Percentiles rank a stretch among this genome's conserved stretches.
Conservation (phyloP, 2,797 vertebrate species). For the Philypnodon macrostomus region DNA sequence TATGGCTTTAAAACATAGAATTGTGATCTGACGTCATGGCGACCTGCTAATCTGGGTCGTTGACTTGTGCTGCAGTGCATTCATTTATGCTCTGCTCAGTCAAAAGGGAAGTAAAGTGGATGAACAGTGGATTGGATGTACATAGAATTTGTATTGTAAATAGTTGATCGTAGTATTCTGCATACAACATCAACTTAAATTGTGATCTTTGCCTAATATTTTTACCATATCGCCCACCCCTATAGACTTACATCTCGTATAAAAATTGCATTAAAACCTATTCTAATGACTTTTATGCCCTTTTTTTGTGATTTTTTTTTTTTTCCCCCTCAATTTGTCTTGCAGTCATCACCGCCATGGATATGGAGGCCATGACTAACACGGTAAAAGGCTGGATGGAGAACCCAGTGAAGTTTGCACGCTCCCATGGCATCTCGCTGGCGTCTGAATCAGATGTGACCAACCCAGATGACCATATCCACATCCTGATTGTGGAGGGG, state of each 20-base stretch:
- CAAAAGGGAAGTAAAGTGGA: too few relatives aligned
- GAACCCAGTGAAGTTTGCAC: conserved; percentile 90
- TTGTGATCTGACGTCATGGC: too few relatives aligned
- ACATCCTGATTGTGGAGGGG: conserved; percentile 91
- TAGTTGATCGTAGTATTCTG: too few relatives aligned
- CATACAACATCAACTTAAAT: too few relatives aligned
- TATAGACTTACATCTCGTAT: conserved; percentile 3
- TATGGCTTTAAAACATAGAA: too few relatives aligned
- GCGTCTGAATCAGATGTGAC: conserved; percentile 55
- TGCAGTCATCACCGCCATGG: conserved; percentile 86
- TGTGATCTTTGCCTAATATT: too few relatives aligned
- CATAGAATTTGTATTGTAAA: too few relatives aligned
- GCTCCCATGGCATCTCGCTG: conserved; percentile 83
- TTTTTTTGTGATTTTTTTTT: conserved; percentile 10
- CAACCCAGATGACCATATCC: conserved; percentile 69
- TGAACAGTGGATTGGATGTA: too few relatives aligned
- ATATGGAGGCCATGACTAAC: conserved; percentile 94
- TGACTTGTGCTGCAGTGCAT: too few relatives aligned
- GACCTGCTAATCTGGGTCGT: too few relatives aligned
- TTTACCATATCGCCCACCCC: too few relatives aligned
- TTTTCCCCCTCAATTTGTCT: conserved; percentile 1
- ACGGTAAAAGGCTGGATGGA: conserved; percentile 87
- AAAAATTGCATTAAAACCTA: conserved; percentile 16
- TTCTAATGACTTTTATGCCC: conserved; percentile 21
- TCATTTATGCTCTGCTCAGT: too few relatives aligned